phyloP scores from a whole-genome alignment of 1,140 invertebrate species.

The Agrypnia vestita region DNA sequence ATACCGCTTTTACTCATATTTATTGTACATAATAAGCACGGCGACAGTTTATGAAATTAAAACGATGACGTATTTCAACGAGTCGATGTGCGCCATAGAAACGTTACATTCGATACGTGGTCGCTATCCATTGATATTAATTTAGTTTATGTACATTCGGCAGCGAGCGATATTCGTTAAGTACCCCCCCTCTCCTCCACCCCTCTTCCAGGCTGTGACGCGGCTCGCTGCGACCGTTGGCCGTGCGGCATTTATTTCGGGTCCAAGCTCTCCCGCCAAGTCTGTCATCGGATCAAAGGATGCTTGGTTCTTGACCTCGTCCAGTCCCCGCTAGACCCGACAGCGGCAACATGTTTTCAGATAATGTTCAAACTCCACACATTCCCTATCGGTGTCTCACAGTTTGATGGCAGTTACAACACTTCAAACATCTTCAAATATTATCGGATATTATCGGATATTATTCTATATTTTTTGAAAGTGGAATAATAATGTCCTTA shows the following conservation, averaged over 20 bases:
- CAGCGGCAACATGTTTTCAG: neutral
- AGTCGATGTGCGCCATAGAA: neutral
- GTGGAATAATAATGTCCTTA: too few relatives aligned
- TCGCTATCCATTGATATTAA: slow-evolving; percentile 24
- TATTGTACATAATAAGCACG: too few relatives aligned
- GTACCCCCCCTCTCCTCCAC: neutral
- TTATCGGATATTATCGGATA: too few relatives aligned
- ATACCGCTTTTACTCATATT: too few relatives aligned
- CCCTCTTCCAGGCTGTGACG: too few relatives aligned
- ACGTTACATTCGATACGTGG: neutral
- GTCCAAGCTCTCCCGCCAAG: slow-evolving; percentile 31
- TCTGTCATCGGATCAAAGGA: slow-evolving; percentile 39
- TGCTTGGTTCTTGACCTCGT: slow-evolving; percentile 46
- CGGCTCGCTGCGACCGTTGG: slow-evolving; percentile 22
- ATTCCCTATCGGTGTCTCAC: too few relatives aligned
- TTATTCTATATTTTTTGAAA: too few relatives aligned
- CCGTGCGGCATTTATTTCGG: slow-evolving; percentile 33
- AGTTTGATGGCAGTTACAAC: too few relatives aligned
- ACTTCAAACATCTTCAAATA: too few relatives aligned
- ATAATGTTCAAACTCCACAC: too few relatives aligned
- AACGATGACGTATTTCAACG: too few relatives aligned
- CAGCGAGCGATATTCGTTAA: neutral
- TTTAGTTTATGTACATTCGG: slow-evolving; percentile 4
- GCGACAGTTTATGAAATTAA: too few relatives aligned
- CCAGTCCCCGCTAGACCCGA: slow-evolving; percentile 19